phyloP scores from a whole-genome alignment of 2,797 vertebrate species.

The Acipenser oxyrinchus region DNA sequence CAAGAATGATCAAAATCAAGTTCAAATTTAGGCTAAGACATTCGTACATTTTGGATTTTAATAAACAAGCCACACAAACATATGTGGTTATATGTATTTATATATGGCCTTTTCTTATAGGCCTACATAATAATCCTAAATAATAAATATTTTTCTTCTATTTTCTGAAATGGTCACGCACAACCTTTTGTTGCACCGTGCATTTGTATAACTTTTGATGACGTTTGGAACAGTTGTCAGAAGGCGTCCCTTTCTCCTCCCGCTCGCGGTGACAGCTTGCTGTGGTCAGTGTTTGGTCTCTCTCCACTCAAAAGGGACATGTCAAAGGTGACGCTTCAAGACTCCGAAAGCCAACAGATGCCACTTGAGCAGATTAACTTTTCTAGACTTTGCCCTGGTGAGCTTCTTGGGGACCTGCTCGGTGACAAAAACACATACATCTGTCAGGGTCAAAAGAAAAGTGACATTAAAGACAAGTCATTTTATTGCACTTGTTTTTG shows the following conservation, averaged over 20 bases:
- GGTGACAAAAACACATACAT: constrained; percentile 57
- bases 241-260: constrained; percentile 49
- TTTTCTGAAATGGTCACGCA: not conserved
- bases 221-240: constrained; percentile 38
- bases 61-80: too few relatives aligned
- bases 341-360: constrained; percentile 83
- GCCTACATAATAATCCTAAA: too few relatives aligned
- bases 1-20: constrained; percentile 9
- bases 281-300: constrained; percentile 62
- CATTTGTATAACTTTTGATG: constrained; percentile 21
- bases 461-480: constrained; percentile 64
- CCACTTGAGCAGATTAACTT: constrained; percentile 74
- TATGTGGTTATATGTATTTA: too few relatives aligned
- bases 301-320: constrained; percentile 63
- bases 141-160: too few relatives aligned
- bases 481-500: constrained; percentile 11
- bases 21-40: not conserved
- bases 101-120: too few relatives aligned
- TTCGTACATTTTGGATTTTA: not conserved
- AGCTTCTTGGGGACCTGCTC: constrained; percentile 64
- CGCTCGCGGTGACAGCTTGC: constrained; percentile 73
- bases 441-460: constrained; percentile 65
- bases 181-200: constrained; percentile 2
- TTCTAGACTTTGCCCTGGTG: constrained; percentile 71
- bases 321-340: constrained; percentile 91